These are phyloP conservation scores for Smithornis capensis DNA, from an alignment of 2,113 vertebrate species.

Conservation along the genomic window DNA sequence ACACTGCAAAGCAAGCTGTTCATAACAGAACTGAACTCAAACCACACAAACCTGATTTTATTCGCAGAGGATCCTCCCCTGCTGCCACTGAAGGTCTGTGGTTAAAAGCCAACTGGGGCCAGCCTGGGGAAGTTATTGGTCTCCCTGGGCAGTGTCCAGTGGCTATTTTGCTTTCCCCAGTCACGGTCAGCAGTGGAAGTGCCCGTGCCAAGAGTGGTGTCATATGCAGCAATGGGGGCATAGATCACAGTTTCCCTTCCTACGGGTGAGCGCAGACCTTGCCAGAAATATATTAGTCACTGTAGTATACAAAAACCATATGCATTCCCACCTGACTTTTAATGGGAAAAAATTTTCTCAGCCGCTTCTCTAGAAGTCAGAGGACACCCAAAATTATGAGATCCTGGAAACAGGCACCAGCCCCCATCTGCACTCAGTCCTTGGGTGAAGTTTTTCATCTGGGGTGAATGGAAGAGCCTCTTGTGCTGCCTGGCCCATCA, in stretches of 20 bases:
- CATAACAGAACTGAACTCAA: neutral
- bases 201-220: constrained; percentile 26
- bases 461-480: neutral
- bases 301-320: constrained; percentile 49
- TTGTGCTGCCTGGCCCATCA: neutral
- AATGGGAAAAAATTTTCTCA: constrained; percentile 30
- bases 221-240: constrained; percentile 30
- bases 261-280: neutral
- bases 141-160: neutral
- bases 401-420: neutral
- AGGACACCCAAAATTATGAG: neutral
- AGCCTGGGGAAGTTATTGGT: neutral
- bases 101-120: neutral
- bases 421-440: neutral
- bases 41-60: neutral
- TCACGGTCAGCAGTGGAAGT: neutral
- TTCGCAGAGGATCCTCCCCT: neutral
- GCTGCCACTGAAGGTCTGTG: neutral
- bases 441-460: neutral
- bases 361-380: neutral
- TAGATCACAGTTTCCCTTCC: constrained; percentile 46
- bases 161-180: neutral
- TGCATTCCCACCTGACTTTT: neutral
- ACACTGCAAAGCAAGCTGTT: neutral
- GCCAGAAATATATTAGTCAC: constrained; percentile 55